These are phyloP conservation scores for Sebastes minor DNA, from an alignment of 2,797 vertebrate genomes.

Conservation along the genomic window DNA sequence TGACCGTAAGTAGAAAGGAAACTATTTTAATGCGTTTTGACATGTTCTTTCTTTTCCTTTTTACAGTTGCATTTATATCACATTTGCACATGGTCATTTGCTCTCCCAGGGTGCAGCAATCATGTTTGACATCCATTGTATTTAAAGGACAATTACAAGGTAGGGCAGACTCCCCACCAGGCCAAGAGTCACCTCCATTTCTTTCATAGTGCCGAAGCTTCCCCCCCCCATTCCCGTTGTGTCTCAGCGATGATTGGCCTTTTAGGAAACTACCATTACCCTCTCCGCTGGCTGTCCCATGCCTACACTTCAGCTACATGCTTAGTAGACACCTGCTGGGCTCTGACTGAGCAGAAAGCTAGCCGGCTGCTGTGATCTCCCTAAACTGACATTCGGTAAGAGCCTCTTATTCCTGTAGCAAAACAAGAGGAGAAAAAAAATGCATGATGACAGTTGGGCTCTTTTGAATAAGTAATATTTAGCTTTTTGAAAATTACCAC, in stretches of 20 bases:
- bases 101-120: neutral
- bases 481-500: constrained; percentile 48
- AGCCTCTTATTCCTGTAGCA: constrained; percentile 13
- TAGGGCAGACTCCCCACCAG: constrained; percentile 8
- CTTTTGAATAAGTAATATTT: constrained; percentile 47
- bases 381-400: neutral
- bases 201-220: constrained; percentile 11
- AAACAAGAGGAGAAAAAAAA: constrained; percentile 14
- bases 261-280: constrained; percentile 20
- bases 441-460: constrained; percentile 5
- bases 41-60: constrained; percentile 8
- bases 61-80: constrained; percentile 28
- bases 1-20: constrained; percentile 31
- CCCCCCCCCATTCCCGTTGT: neutral
- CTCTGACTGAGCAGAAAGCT: constrained; percentile 18
- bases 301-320: constrained; percentile 4
- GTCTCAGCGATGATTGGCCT: constrained; percentile 20
- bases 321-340: constrained; percentile 29
- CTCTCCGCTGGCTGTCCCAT: constrained; percentile 7
- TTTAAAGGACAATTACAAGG: constrained; percentile 55
- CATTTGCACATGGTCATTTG: constrained; percentile 35
- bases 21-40: constrained; percentile 29
- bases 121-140: constrained; percentile 30
- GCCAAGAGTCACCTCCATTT: constrained; percentile 36
- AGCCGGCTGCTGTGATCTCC: neutral